A percentile compares a stretch with the other conserved stretches of the same genome.
These are phyloP conservation scores for Acleris sparsana DNA, from an alignment of 2,888 invertebrate species.

Conservation along the genomic window DNA sequence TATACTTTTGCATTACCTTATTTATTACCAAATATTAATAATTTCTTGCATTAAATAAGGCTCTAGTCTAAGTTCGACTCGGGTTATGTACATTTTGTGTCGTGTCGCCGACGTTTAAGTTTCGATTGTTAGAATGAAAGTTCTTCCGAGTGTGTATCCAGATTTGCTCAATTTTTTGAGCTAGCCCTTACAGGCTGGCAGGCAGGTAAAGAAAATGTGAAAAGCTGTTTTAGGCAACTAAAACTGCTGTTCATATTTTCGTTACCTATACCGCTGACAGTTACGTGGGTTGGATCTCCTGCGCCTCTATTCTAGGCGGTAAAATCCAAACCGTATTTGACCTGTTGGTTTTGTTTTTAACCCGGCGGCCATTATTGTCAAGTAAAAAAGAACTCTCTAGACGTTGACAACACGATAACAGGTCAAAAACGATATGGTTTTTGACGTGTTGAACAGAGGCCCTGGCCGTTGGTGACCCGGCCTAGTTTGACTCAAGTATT, in stretches of 20 bases:
- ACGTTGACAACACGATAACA: too few relatives aligned
- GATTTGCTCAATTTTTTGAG: constrained; percentile 36
- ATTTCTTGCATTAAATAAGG: constrained; percentile 34
- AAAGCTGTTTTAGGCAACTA: not conserved
- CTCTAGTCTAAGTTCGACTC: constrained; percentile 26
- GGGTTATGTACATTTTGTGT: constrained; percentile 13
- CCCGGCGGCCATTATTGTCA: too few relatives aligned
- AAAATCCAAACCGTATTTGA: too few relatives aligned
- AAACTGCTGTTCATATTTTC: constrained; percentile 5
- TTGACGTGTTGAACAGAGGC: too few relatives aligned
- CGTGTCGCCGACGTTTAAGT: constrained; percentile 5
- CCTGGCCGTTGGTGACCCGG: not conserved
- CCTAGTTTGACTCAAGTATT: too few relatives aligned
- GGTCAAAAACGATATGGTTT: too few relatives aligned
- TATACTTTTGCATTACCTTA: constrained; percentile 37
- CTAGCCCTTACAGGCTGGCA: not conserved
- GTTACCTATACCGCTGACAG: not conserved
- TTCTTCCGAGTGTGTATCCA: constrained; percentile 25
- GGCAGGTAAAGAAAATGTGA: too few relatives aligned
- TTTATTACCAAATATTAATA: constrained; percentile 36
- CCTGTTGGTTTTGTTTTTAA: too few relatives aligned
- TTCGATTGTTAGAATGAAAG: constrained; percentile 24
- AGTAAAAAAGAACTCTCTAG: too few relatives aligned
- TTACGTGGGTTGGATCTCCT: not conserved
- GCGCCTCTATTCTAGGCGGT: not conserved